Evolutionary conservation across 2,113 vertebrate genomes (phyloP).

Genomic region (Hypanus sabinus): DNA sequence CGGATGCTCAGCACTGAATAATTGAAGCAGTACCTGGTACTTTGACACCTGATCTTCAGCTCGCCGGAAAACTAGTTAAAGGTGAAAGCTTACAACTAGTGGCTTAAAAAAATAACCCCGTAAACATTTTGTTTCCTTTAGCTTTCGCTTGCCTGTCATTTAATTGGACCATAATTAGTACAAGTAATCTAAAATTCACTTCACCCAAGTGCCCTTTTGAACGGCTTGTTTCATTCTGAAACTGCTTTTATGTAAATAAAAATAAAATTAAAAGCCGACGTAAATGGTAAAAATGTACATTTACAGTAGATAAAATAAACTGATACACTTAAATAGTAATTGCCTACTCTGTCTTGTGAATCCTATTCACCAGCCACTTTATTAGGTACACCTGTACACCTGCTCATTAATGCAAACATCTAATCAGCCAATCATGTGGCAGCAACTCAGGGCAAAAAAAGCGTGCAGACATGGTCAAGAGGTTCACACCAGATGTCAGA

Average conservation of each 20-base stretch:
- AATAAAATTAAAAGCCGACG: background rate
- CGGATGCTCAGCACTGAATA: background rate
- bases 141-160: background rate
- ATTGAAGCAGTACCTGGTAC: background rate
- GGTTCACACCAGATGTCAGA: too few relatives aligned
- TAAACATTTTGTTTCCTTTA: background rate
- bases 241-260: background rate
- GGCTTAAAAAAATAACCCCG: background rate
- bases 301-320: background rate
- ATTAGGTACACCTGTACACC: too few relatives aligned
- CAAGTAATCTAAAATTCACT: background rate
- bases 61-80: slow-evolving; percentile 11
- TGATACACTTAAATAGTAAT: background rate
- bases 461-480: too few relatives aligned
- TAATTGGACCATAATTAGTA: background rate
- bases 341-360: background rate
- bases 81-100: background rate
- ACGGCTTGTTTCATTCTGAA: background rate
- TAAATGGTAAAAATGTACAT: background rate
- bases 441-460: too few relatives aligned
- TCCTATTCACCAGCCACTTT: background rate
- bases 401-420: too few relatives aligned
- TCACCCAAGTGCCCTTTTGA: background rate
- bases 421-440: too few relatives aligned
- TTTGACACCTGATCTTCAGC: background rate